These are phyloP conservation scores for Ceratothoa steindachneri DNA, from an alignment of 2,888 invertebrate species.

Conservation along the genomic window DNA sequence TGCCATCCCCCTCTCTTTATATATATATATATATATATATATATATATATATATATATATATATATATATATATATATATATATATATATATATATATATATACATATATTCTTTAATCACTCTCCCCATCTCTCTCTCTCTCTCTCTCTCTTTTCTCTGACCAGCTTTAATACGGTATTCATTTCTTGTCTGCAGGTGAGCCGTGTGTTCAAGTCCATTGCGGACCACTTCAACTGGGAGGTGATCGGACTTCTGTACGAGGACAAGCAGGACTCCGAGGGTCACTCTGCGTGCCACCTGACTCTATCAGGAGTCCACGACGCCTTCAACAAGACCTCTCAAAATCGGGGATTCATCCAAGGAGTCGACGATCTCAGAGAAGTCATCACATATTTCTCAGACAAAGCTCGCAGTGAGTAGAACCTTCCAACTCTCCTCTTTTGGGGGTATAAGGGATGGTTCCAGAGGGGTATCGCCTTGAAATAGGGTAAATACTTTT, in stretches of 20 bases:
- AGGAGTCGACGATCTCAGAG: neutral
- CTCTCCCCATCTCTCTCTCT: no score
- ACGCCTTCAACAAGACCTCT: slow-evolving; percentile 4
- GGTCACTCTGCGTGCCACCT: neutral
- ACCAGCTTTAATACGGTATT: no score
- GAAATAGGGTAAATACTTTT: no score
- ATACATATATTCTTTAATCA: neutral
- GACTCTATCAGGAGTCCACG: neutral
- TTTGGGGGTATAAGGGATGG: no score
- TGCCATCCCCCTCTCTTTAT: no score
- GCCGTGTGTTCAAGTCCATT: slow-evolving; percentile 64
- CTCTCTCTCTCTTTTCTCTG: no score
- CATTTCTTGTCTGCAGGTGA: slow-evolving; percentile 48
- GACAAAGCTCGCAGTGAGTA: neutral
- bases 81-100: neutral
- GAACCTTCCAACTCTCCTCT: no score
- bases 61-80: neutral
- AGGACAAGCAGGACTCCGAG: slow-evolving; percentile 58
- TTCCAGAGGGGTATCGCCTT: no score
- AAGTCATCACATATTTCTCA: neutral
- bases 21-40: neutral
- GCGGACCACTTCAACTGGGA: slow-evolving; percentile 71
- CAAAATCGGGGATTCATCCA: neutral
- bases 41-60: neutral
- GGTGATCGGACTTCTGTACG: slow-evolving; percentile 66